Percentiles rank a stretch among this genome's conserved stretches.
These are phyloP conservation scores for Ursus arctos DNA, from an alignment of 2,113 vertebrate genomes.

Conservation along the genomic window DNA sequence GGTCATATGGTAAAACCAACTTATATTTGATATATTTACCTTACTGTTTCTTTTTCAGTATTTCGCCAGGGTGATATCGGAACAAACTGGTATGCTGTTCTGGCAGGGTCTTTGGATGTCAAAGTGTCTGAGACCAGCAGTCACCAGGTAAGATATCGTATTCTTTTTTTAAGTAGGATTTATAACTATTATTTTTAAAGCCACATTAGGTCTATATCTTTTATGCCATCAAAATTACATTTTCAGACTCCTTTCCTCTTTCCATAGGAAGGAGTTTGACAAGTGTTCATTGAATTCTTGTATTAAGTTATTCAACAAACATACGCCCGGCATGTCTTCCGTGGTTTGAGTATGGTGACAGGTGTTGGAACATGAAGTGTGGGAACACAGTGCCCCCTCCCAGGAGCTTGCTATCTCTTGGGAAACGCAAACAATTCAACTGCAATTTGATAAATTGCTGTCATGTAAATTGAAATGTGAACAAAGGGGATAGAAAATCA, in stretches of 20 bases:
- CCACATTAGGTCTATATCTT: not conserved
- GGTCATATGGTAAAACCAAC: not conserved
- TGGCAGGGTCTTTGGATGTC: conserved; percentile 98
- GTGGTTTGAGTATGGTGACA: not conserved
- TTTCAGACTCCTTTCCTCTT: not conserved
- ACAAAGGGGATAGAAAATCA: not conserved
- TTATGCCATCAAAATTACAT: not conserved
- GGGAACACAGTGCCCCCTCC: not conserved
- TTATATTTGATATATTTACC: conserved; percentile 38
- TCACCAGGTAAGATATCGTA: conserved; percentile 91
- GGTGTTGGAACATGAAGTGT: not conserved
- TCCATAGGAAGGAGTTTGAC: not conserved
- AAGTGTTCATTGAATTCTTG: not conserved
- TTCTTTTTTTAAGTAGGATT: not conserved
- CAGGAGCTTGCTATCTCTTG: not conserved
- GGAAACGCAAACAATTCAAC: not conserved
- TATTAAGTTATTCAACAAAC: not conserved
- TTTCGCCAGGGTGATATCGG: conserved; percentile 99
- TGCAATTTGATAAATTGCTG: not conserved
- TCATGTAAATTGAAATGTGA: not conserved
- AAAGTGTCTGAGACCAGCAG: conserved; percentile 98
- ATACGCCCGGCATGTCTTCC: not conserved
- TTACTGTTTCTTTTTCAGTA: conserved; percentile 89
- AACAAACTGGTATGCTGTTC: conserved; percentile 97
- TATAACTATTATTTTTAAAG: not conserved